Base-by-base conservation (phyloP, 64 coral and sea anemone species). In the Cladopsammia gracilis region DNA sequence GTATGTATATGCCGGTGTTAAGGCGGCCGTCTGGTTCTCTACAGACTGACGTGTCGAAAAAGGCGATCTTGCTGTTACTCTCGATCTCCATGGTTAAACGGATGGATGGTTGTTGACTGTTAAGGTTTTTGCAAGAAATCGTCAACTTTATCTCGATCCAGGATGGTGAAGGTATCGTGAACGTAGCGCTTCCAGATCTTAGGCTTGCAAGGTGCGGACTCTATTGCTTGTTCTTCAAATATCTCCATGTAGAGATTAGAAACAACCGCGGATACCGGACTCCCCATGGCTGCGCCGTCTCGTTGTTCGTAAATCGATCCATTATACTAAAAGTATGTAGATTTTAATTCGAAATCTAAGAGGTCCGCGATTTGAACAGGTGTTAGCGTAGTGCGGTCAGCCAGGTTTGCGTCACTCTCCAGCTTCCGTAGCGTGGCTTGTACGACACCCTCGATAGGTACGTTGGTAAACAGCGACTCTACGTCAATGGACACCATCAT, bases 1-100 rank as follows among this genome's bases (percentile, higher is more conserved):
- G 67, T 94, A 94, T 88, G 67, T 94, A 94, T 1, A 94, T 67
- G 62, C 2, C 89, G 7, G 92, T 89, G 4, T 25, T 45, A 0
- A 94, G 76, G 16, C 16, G 6, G 10, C 85, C 85, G 85, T 94
- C 19, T 11, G 82, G 26, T 25, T 88, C 64, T 77, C 50, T 8
- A 47, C 24, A 64, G 13, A 88, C 77, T 25, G 45, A 16, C 1
- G 76, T 47, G 5, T 62, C 75, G 11, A 86, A 46, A 49, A 93
- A 86, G 58, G 71, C 22, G 47, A 86, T 76, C 44, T 24, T 68
- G 54, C 62, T 92, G 42, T 87, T 72, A 12, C 49, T 77, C 58
- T 77, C 56, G 59, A 34, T 72, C 77, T 76, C 80, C 43, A 60
- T 92, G 64, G 89, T 91, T 14, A 91, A 91, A 9, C 25, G 51